Percentiles rank a stretch among this genome's conserved stretches.
phyloP scores from a whole-genome alignment of 1,140 invertebrate genomes.

The Ladona fulva region DNA sequence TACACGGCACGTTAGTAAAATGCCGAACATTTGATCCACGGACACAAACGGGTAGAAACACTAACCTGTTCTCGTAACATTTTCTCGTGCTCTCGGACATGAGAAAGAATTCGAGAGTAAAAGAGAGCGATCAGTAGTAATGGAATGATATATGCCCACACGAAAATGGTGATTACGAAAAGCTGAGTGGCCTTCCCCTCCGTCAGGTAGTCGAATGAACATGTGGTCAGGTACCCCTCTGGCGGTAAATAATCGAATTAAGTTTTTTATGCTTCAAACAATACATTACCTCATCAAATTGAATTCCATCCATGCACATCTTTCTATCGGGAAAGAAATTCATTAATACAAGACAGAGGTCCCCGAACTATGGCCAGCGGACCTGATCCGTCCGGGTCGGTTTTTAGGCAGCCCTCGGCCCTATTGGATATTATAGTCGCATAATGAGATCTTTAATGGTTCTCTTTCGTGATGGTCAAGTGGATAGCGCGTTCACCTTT shows the following conservation, averaged over 20 bases:
- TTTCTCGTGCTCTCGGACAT: conserved; percentile 63
- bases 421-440: no score
- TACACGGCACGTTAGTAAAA: not conserved
- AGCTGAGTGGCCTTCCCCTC: conserved; percentile 56
- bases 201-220: conserved; percentile 62
- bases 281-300: no score
- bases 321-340: no score
- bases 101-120: conserved; percentile 58
- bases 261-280: no score
- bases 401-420: no score
- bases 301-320: no score
- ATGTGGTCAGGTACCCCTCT: conserved; percentile 69
- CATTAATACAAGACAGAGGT: no score
- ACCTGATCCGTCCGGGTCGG: no score
- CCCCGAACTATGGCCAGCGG: no score
- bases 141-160: conserved; percentile 59
- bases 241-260: conserved; percentile 28
- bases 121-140: conserved; percentile 56
- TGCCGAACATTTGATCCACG: not conserved
- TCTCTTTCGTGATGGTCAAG: no score
- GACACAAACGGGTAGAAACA: not conserved
- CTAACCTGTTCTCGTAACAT: conserved; percentile 60
- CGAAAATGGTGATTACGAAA: conserved; percentile 57
- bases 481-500: no score
- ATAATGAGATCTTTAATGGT: no score